Evolutionary conservation across 2,797 vertebrate species (phyloP).

Genomic region (Neomorphus geoffroyi): DNA sequence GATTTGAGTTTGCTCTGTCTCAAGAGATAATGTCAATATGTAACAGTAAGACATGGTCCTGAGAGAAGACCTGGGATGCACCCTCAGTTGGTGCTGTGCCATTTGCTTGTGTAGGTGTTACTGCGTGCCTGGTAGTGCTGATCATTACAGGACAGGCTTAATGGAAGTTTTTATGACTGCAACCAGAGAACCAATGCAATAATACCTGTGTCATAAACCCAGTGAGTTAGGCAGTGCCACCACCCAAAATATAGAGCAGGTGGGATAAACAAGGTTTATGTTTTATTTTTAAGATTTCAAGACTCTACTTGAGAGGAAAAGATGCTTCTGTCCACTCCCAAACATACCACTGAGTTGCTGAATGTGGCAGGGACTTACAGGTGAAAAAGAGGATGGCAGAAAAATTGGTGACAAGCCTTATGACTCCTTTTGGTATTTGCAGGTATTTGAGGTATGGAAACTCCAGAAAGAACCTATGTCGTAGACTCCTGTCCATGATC

Average conservation of each 20-base stretch:
- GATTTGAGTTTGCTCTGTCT: neutral
- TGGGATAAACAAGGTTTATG: neutral
- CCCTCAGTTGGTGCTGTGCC: neutral
- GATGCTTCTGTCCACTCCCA: neutral
- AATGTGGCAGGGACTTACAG: neutral
- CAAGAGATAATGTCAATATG: neutral
- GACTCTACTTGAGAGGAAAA: neutral
- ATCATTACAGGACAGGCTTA: neutral
- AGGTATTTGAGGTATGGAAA: neutral
- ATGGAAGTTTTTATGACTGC: neutral
- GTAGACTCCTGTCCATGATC: neutral
- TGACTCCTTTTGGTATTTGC: neutral
- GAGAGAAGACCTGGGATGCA: neutral
- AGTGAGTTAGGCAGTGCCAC: neutral
- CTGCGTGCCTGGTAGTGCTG: neutral
- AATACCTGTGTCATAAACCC: neutral
- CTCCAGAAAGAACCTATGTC: neutral
- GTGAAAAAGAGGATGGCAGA: neutral
- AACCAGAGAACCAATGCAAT: neutral
- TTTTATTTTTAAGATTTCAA: neutral
- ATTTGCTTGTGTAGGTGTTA: neutral
- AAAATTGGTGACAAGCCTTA: neutral
- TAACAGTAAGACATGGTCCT: fast-evolving
- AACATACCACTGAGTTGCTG: neutral
- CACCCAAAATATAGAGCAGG: neutral